Percentiles rank a stretch among this genome's conserved stretches.
Evolutionary conservation across 2,113 vertebrate species (phyloP).

Genomic region (Donacobius atricapilla): DNA sequence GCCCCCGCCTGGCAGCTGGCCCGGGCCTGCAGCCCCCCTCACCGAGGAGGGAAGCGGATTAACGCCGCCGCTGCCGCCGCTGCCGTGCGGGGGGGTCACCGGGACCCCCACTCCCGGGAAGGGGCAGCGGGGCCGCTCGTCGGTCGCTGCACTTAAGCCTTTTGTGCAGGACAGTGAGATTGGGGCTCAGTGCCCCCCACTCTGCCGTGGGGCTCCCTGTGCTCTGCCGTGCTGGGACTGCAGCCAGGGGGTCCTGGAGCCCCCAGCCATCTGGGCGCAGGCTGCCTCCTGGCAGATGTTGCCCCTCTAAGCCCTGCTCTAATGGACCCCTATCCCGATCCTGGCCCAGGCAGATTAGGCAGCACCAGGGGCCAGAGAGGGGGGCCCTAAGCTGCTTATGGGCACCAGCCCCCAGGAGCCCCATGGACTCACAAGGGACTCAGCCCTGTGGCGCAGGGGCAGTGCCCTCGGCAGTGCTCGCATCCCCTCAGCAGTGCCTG

Average conservation of each 20-base stretch:
- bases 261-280: not conserved
- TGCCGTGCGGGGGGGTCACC: not conserved
- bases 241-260: not conserved
- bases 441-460: fast-evolving
- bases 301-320: constrained; percentile 33
- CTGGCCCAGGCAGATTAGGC: not conserved
- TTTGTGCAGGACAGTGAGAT: fast-evolving
- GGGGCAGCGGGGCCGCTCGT: fast-evolving
- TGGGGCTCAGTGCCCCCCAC: not conserved
- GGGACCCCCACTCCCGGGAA: not conserved
- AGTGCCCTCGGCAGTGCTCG: fast-evolving
- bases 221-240: fast-evolving
- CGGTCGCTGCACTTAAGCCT: fast-evolving
- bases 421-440: not conserved
- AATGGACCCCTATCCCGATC: not conserved
- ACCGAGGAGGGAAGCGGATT: not conserved
- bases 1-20: not conserved
- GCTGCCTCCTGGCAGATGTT: not conserved
- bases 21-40: not conserved
- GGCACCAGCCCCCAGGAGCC: not conserved
- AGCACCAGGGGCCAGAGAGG: not conserved
- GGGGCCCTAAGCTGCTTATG: constrained; percentile 29
- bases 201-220: fast-evolving
- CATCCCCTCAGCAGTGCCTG: not conserved
- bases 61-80: not conserved